Evolutionary conservation across 2,797 vertebrate genomes (phyloP).

Genomic region (Chelidonichthys spinosus): DNA sequence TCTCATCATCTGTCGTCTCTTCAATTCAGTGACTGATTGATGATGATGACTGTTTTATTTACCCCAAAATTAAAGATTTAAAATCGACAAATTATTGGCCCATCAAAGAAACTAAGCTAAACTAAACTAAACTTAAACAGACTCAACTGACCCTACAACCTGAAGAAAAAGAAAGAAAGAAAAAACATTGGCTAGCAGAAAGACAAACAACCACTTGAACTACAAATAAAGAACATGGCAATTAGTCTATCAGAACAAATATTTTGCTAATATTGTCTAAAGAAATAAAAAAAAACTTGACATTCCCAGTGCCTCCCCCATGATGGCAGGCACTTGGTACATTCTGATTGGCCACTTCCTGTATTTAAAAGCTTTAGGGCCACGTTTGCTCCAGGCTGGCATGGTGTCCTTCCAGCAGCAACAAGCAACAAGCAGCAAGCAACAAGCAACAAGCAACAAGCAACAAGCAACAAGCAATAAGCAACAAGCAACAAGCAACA

Average conservation of each 20-base stretch:
- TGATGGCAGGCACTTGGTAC: not conserved
- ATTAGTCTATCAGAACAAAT: not conserved
- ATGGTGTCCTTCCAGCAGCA: not conserved
- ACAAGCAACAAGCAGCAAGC: not conserved
- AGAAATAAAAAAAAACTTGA: not conserved
- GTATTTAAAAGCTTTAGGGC: not conserved
- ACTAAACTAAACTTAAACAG: not conserved
- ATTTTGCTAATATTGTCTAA: not conserved
- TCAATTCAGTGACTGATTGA: not conserved
- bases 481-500: too few relatives aligned
- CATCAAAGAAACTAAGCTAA: not conserved
- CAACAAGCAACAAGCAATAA: too few relatives aligned
- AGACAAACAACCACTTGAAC: not conserved
- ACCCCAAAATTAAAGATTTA: not conserved
- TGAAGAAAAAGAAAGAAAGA: not conserved
- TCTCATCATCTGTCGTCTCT: not conserved
- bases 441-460: too few relatives aligned
- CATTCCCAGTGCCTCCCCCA: not conserved
- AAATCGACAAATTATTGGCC: not conserved
- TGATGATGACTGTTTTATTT: not conserved
- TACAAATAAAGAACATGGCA: not conserved
- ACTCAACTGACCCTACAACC: not conserved
- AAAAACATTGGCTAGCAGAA: not conserved
- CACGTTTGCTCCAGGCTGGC: not conserved
- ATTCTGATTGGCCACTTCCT: constrained; percentile 4